Percentiles rank a stretch among this genome's conserved stretches.
These are phyloP conservation scores for Vanessa tameamea DNA, from an alignment of 1,140 invertebrate genomes.

Conservation along the genomic window DNA sequence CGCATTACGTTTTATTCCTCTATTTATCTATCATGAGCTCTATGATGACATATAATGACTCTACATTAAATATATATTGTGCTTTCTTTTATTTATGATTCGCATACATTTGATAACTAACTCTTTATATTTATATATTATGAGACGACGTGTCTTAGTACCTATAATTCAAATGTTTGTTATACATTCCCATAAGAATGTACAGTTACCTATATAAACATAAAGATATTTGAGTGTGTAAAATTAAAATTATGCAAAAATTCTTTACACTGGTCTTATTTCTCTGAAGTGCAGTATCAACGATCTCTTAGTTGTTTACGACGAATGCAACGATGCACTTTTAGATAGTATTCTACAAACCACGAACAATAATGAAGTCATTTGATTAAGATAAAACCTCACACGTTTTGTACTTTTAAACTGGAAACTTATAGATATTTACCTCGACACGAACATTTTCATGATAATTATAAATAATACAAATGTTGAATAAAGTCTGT, in stretches of 20 bases:
- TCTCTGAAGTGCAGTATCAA: conserved; percentile 68
- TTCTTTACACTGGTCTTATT: conserved; percentile 52
- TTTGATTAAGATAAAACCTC: conserved; percentile 50
- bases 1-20: not conserved
- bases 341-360: conserved; percentile 49
- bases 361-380: conserved; percentile 37
- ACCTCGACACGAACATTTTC: no score
- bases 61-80: no score
- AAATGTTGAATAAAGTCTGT: no score
- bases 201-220: not conserved
- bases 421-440: not conserved
- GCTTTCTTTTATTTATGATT: no score
- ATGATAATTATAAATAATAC: no score
- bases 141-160: no score
- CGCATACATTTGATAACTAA: no score
- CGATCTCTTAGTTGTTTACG: conserved; percentile 53
- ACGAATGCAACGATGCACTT: conserved; percentile 66
- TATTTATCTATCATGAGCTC: not conserved
- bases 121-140: no score
- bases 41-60: no score
- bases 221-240: not conserved
- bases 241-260: conserved; percentile 49
- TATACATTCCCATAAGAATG: no score
- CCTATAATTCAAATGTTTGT: no score
- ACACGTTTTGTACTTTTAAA: conserved; percentile 14